Evolutionary conservation across 2,797 vertebrate genomes (phyloP), one percentile per base, ranked within the genome.

Genomic region (Poeciliopsis presidionis): DNA sequence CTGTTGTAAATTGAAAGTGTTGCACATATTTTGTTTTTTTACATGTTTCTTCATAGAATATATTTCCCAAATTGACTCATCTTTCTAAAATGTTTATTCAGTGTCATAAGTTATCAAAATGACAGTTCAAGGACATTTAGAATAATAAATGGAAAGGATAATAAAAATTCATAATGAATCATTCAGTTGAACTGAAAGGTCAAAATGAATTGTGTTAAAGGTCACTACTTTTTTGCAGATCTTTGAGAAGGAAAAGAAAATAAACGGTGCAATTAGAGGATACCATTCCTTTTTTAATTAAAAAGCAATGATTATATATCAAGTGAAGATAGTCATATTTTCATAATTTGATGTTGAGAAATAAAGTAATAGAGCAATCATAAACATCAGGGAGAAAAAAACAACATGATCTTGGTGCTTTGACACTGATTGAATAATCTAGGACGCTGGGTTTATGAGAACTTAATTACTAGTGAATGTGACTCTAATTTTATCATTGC

Each of bases 191-290:
- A 36, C 28, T 47, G 28, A 70, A 70, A 51, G 41, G 33, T 78
- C 4, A 65, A 59, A 28, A 69, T 76, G 18, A 2, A 79, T 63
- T 51, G 20, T 30, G 36, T 63, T 63, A 36, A 63, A 63, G 33
- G 33, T 36, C 30, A 41, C 5, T 12, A 9, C 20, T 25, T 75
- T 79, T 79, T 78, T 72, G 87, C 86, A 90, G 90, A 89, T 86
- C 59, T 84, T 81, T 63, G 46, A 30, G 36, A 74, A 2, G 1
- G 25, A 5, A 75, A 7, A 79, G 57, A 76, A 5, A 78, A 59
- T 78, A 72, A 81, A 72, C 3, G 4, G 61, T 74, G 18, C 30
- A 49, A 63, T 53, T 73, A 69, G n/a, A 70, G 3, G 65, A 72
- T 57, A 2, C 18, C 57, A 39, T 67, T 9, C 9, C 49, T 55